Evolutionary conservation across 2,113 vertebrate species (phyloP), one percentile per base, ranked within the genome.

Genomic region (Apodemus sylvaticus): DNA sequence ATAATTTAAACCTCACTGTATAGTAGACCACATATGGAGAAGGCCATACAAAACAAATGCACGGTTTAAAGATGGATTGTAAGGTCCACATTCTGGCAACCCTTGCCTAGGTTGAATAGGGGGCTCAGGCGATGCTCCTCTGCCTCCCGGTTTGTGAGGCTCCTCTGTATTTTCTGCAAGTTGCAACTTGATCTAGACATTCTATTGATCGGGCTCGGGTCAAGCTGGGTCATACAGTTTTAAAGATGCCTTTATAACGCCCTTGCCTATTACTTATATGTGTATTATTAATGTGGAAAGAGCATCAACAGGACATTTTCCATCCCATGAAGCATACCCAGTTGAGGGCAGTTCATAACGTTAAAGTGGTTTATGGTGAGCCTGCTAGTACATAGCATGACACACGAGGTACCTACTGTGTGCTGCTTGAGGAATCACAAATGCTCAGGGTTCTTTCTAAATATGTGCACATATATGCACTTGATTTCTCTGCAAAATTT

Each of bases 221-320:
- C 70, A 86, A 0, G 45, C 31, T 34, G 64, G 53, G 68, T 96
- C 64, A 53, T 83, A 0, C 5, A 13, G 22, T 89, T 91, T 95
- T 94, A 71, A 83, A 96, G 79, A 91, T 74, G 70, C 68, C 29
- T 60, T 92, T 87, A 4, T 89, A 85, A 91, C 20, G 39, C 87
- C 19, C 26, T 10, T 86, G 51, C 73, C 45, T 91, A n/a, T 90
- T 82, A 24, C 42, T 92, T 58, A 60, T 64, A 42, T 19, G 22
- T 93, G 20, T 88, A 6, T 91, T 78, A 51, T 87, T 89, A 58
- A 42, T n/a, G 62, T 76, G 76, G 45, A 55, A 96, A 77, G 79
- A 92, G 92, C 16, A 85, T 7, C 14, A 53, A 0, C 45, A 11
- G 77, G 62, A 39, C 42, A 14, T 58, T 92, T 94, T 62, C 85